Evolutionary conservation across 2,888 invertebrate species (phyloP).

Genomic region (Tubiluchus corallicola): DNA sequence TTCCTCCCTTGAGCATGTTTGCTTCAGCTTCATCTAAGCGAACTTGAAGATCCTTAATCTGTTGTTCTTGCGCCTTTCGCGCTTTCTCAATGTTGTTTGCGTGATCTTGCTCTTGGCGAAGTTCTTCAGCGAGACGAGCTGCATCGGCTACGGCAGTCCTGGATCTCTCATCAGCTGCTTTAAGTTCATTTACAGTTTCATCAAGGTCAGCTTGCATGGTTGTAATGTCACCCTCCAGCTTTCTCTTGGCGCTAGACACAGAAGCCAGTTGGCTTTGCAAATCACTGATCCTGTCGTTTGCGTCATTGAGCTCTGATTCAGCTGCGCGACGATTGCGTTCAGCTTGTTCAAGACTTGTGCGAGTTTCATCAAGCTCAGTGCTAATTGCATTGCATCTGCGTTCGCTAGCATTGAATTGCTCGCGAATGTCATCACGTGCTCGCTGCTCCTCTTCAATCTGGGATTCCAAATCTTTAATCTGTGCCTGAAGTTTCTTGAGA

Average conservation of each 20-base stretch:
- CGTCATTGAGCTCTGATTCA: conserved; percentile 90
- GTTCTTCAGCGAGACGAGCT: conserved; percentile 91
- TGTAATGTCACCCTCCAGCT: conserved; percentile 93
- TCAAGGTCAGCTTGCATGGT: conserved; percentile 96
- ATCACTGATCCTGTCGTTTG: conserved; percentile 95
- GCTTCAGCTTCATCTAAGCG: conserved; percentile 91
- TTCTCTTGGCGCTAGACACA: conserved; percentile 93
- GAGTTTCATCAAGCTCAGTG: conserved; percentile 95
- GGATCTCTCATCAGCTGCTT: conserved; percentile 95
- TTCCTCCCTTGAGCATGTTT: conserved; percentile 94
- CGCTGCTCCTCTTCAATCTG: conserved; percentile 96
- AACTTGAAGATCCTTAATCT: conserved; percentile 86
- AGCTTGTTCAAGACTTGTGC: conserved; percentile 88
- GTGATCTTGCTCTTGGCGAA: conserved; percentile 97
- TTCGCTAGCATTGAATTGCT: conserved; percentile 91
- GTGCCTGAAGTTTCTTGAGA: background rate
- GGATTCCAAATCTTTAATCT: conserved; percentile 39
- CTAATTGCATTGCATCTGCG: conserved; percentile 90
- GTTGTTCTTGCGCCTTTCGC: conserved; percentile 89
- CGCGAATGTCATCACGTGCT: conserved; percentile 89
- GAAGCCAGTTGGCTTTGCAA: conserved; percentile 81
- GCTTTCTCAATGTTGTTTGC: conserved; percentile 95
- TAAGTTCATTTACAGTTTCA: conserved; percentile 93
- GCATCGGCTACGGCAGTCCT: conserved; percentile 99
- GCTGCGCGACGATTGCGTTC: conserved; percentile 95